Base-by-base conservation (phyloP, 2,888 invertebrate species). In the Epirrita christyi region DNA sequence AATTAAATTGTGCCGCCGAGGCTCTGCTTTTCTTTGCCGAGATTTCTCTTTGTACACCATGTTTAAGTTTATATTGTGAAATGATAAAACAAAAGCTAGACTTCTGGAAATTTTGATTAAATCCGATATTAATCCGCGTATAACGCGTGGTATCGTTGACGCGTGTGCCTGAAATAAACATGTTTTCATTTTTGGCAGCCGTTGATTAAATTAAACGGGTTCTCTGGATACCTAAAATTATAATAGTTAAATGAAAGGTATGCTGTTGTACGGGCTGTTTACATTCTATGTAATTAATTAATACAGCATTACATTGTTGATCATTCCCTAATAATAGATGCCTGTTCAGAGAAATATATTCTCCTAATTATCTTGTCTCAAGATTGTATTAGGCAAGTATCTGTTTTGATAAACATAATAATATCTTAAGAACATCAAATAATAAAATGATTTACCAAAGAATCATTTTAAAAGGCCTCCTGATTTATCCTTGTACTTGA, bases 1-100 rank as follows among this genome's bases (percentile, higher is more conserved):
- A 78, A 80, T 80, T 76, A 73, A 78, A 80, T 78, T 78, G 71
- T 71, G 64, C 65, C 64, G 63, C 61, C 68, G 66, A 63, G 57
- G 61, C 67, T 65, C 55, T 61, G 69, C 69, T 68, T 70, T 75
- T 73, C 72, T 75, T 72, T 52, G 52, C 61, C 40, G 55, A 58
- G 64, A 59, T 66, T 72, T 68, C 63, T 63, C 65, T 73, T 72
- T 72, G 70, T 70, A 68, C 67, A 67, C 71, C 67, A 63, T 67
- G 63, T 73, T 70, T 60, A 60, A 59, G 69, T 72, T 71, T 73
- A 68, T 66, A 60, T 66, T 61, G 59, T 62, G 64, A 63, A 67
- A 66, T 60, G 63, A 67, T 64, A 68, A 58, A 45, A 52, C 61
- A 65, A 58, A 62, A 65, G 61, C 61, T 56, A 59, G 54, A 62